phyloP scores from a whole-genome alignment of 2,888 invertebrate species.

The Eupithecia exiguata region DNA sequence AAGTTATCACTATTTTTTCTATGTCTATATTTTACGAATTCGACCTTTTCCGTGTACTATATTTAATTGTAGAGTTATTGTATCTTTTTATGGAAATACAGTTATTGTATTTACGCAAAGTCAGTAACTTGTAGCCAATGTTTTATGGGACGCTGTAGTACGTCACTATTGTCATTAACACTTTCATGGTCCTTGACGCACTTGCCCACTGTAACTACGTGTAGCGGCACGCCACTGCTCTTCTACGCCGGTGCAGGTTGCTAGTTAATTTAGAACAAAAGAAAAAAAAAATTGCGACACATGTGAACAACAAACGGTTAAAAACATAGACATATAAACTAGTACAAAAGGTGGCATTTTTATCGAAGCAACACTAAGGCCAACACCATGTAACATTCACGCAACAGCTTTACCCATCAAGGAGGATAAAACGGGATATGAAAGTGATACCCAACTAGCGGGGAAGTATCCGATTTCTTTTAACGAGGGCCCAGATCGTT shows the following conservation, averaged over 20 bases:
- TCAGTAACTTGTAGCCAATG: not conserved
- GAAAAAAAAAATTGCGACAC: not conserved
- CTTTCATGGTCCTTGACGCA: not conserved
- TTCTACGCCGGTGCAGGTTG: not conserved
- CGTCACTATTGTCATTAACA: not conserved
- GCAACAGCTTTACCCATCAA: slow-evolving; percentile 8
- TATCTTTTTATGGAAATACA: no score
- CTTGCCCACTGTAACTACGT: no score
- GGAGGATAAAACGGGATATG: slow-evolving; percentile 37
- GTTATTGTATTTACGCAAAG: not conserved
- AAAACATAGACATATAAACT: slow-evolving; percentile 2
- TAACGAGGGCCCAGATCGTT: slow-evolving; percentile 53
- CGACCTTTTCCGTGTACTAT: no score
- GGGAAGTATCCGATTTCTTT: slow-evolving; percentile 47
- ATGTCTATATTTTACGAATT: no score
- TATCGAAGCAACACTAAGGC: not conserved
- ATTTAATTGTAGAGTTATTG: no score
- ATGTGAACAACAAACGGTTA: not conserved
- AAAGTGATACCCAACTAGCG: slow-evolving; percentile 35
- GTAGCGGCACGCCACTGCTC: not conserved
- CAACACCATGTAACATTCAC: not conserved
- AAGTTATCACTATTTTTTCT: no score
- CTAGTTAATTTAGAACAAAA: not conserved
- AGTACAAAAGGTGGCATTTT: not conserved
- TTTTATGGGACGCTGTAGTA: not conserved